A percentile compares a stretch with the other conserved stretches of the same genome.
Conservation (phyloP, 23 tunicate species). For the Clavelina lepadiformis region DNA sequence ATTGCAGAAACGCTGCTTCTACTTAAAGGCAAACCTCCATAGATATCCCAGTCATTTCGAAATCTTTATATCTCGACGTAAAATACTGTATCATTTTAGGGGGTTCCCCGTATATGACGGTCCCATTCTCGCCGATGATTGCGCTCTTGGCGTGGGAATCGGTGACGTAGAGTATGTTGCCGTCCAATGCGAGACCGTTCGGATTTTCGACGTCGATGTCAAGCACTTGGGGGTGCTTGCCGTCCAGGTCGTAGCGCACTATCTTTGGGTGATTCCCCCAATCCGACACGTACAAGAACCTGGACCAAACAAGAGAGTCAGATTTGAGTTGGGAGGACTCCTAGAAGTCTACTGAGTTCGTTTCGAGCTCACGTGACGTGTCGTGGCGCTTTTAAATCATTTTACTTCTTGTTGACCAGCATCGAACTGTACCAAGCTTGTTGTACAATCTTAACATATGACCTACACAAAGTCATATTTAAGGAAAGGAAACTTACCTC, state of each 20-base stretch:
- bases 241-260: constrained; percentile 66
- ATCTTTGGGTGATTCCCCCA: constrained; percentile 81
- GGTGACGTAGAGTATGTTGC: constrained; percentile 41
- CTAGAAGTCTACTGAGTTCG: too few species aligned
- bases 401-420: too few species aligned
- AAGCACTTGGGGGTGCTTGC: constrained; percentile 34
- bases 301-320: too few species aligned
- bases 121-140: constrained; percentile 37
- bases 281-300: constrained; percentile 73
- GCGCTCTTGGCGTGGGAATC: constrained; percentile 63
- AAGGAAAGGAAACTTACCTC: too few species aligned
- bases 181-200: constrained; percentile 68
- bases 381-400: too few species aligned
- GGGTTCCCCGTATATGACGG: constrained; percentile 45
- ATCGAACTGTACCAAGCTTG: too few species aligned
- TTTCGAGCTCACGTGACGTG: too few species aligned
- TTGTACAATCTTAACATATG: too few species aligned
- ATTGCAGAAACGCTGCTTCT: too few species aligned
- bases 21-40: constrained; percentile 77
- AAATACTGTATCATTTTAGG: constrained; percentile 50
- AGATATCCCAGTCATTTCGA: constrained; percentile 13
- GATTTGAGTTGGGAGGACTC: too few species aligned
- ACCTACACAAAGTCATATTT: too few species aligned
- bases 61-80: constrained; percentile 3
- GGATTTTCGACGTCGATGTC: constrained; percentile 73